These are phyloP conservation scores for Tenrec ecaudatus DNA, from an alignment of 2,113 vertebrate species.

Conservation along the genomic window DNA sequence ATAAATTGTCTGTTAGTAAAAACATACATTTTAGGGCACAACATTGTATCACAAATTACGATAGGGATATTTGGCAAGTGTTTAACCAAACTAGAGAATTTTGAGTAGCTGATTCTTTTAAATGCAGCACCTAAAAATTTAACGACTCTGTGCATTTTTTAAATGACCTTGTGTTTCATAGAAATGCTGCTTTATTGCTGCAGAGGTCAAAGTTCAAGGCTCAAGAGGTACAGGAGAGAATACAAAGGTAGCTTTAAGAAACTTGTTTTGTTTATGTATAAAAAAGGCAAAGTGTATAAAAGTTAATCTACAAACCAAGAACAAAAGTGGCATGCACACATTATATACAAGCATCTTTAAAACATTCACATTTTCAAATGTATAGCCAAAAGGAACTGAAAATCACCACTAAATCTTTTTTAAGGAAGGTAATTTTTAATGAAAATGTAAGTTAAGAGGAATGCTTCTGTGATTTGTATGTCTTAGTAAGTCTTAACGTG, in stretches of 20 bases:
- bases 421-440: not conserved
- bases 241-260: slow-evolving; percentile 99
- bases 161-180: slow-evolving; percentile 97
- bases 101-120: slow-evolving; percentile 90
- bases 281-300: slow-evolving; percentile 99
- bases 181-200: slow-evolving; percentile 98
- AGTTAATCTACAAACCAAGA: slow-evolving; percentile 99
- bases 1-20: slow-evolving; percentile 99
- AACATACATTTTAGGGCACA: slow-evolving; percentile 99
- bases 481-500: not conserved
- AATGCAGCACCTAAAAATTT: slow-evolving; percentile 99
- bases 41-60: slow-evolving; percentile 99
- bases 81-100: slow-evolving; percentile 94
- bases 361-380: slow-evolving; percentile 94
- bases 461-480: not conserved
- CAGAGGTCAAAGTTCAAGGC: slow-evolving; percentile 98
- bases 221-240: slow-evolving; percentile 96
- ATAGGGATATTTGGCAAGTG: slow-evolving; percentile 94
- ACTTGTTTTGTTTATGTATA: slow-evolving; percentile 96
- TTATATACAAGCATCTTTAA: slow-evolving; percentile 96
- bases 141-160: slow-evolving; percentile 92
- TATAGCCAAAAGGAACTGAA: slow-evolving; percentile 87
- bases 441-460: slow-evolving; percentile 11
- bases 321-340: slow-evolving; percentile 98
- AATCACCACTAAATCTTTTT: slow-evolving; percentile 62